phyloP scores from a whole-genome alignment of 2,797 vertebrate species.

The Galaxias olidus region DNA sequence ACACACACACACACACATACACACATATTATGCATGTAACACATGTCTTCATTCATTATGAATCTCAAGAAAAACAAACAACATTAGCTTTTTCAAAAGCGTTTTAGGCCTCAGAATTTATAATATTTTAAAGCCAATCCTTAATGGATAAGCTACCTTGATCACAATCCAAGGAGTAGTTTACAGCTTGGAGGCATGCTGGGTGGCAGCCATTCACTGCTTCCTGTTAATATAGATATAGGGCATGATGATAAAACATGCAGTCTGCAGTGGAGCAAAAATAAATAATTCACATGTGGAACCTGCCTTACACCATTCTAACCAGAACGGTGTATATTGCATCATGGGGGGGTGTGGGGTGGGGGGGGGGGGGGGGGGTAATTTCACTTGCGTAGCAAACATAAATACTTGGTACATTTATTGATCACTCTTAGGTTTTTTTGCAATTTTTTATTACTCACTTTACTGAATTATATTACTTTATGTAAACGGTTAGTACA shows the following conservation, averaged over 20 bases:
- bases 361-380: neutral
- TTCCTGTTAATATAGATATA: constrained; percentile 12
- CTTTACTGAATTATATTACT: too few species aligned
- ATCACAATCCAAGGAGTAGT: constrained; percentile 12
- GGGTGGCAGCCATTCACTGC: neutral
- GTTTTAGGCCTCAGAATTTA: too few species aligned
- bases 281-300: constrained; percentile 26
- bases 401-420: neutral
- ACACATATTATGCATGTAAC: too few species aligned
- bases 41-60: too few species aligned
- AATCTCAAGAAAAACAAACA: too few species aligned
- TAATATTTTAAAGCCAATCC: too few species aligned
- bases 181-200: constrained; percentile 7
- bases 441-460: too few species aligned
- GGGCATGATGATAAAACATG: constrained; percentile 19
- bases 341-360: too few species aligned
- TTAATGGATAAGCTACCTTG: constrained; percentile 5
- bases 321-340: constrained; percentile 11
- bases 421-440: too few species aligned
- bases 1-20: too few species aligned
- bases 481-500: too few species aligned
- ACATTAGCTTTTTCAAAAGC: too few species aligned
- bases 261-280: constrained; percentile 19
- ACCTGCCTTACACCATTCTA: constrained; percentile 7
- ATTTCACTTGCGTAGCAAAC: neutral